phyloP scores from a whole-genome alignment of 2,113 vertebrate genomes.

The Cryptotis parvus region DNA sequence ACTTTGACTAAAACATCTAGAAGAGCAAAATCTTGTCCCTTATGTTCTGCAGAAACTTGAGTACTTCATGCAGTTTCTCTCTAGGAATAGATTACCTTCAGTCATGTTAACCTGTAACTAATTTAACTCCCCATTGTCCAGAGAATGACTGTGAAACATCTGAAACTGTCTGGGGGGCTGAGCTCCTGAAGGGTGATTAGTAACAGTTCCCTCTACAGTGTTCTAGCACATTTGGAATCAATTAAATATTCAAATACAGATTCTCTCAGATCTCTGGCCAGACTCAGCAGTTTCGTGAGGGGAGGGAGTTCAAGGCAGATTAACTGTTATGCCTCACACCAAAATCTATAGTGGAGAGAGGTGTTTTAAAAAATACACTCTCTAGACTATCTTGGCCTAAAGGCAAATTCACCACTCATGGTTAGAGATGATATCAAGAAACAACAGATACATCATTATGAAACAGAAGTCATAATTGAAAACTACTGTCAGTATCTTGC shows the following conservation, averaged over 20 bases:
- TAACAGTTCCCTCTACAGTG: conserved; percentile 70
- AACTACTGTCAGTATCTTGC: not conserved
- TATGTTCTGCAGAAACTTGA: not conserved
- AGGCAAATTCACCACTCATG: conserved; percentile 70
- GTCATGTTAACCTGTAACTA: conserved; percentile 70
- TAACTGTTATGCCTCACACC: conserved; percentile 76
- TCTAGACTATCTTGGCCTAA: conserved; percentile 74
- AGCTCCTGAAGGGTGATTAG: conserved; percentile 57
- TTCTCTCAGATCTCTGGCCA: conserved; percentile 85
- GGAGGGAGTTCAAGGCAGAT: conserved; percentile 69
- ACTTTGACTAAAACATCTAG: conserved; percentile 34
- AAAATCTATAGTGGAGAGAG: conserved; percentile 78
- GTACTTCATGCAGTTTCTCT: conserved; percentile 30
- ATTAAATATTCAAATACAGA: conserved; percentile 85
- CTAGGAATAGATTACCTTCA: conserved; percentile 42
- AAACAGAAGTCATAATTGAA: not conserved
- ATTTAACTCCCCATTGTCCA: conserved; percentile 64
- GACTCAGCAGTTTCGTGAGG: conserved; percentile 79
- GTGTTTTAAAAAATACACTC: conserved; percentile 79
- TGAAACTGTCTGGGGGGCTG: conserved; percentile 52
- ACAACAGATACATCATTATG: conserved; percentile 54
- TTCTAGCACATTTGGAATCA: conserved; percentile 82
- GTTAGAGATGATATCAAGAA: conserved; percentile 76
- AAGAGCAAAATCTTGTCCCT: not conserved
- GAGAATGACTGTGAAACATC: conserved; percentile 53